These are phyloP conservation scores for Torymus texanus DNA, from an alignment of 2,888 invertebrate species.

Conservation along the genomic window DNA sequence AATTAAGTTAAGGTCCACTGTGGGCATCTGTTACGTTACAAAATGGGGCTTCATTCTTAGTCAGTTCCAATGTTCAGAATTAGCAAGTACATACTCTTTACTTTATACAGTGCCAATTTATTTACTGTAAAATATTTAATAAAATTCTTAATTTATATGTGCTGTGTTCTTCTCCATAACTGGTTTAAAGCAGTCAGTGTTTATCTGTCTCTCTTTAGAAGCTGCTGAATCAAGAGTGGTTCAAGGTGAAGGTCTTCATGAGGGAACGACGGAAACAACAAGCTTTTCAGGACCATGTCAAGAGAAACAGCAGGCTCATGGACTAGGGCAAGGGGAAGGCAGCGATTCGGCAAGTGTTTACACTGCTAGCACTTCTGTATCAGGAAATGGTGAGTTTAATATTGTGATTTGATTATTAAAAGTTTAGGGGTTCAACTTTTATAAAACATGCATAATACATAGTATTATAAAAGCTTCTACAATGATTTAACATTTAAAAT, in stretches of 20 bases:
- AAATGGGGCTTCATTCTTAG: slow-evolving; percentile 69
- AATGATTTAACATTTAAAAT: too few relatives aligned
- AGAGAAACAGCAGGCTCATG: slow-evolving; percentile 49
- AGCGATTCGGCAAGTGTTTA: slow-evolving; percentile 72
- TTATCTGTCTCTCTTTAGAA: slow-evolving; percentile 60
- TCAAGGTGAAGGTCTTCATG: slow-evolving; percentile 68
- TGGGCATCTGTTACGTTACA: slow-evolving; percentile 69
- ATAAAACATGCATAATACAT: too few relatives aligned
- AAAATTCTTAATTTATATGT: slow-evolving; percentile 1
- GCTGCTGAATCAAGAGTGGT: slow-evolving; percentile 66
- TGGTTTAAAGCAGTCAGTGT: slow-evolving; percentile 2
- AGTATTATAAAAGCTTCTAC: too few relatives aligned
- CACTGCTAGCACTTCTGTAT: slow-evolving; percentile 72
- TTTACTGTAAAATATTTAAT: slow-evolving; percentile 1
- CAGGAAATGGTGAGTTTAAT: slow-evolving; percentile 70
- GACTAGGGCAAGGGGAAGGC: slow-evolving; percentile 62
- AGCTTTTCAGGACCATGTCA: slow-evolving; percentile 64
- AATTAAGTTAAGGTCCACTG: slow-evolving; percentile 69
- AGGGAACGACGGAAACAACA: slow-evolving; percentile 64
- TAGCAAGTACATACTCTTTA: slow-evolving; percentile 57
- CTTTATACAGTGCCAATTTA: slow-evolving; percentile 21
- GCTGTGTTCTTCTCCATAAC: slow-evolving; percentile 21
- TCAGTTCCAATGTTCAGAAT: slow-evolving; percentile 59
- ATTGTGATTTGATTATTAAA: too few relatives aligned
- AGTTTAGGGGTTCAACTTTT: too few relatives aligned